Percentiles rank a stretch among this genome's conserved stretches.
Conservation (phyloP, 1,140 invertebrate genomes). For the Phenacoccus solenopsis region DNA sequence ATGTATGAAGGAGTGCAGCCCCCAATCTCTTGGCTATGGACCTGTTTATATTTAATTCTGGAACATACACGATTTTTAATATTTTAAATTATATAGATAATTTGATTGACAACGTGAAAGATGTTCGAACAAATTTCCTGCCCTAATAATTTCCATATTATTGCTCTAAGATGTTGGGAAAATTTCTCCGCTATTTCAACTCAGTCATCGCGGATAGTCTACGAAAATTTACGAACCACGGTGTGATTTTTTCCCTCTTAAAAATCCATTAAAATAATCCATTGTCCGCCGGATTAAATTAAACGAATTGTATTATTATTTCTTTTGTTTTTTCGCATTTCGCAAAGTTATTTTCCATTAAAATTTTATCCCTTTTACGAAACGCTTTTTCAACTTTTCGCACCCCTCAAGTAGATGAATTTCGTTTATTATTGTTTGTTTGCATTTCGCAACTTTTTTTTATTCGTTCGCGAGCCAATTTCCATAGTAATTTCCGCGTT, state of each 20-base stretch:
- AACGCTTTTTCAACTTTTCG: not conserved
- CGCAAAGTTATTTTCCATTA: not conserved
- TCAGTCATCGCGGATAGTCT: no score
- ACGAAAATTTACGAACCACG: not conserved
- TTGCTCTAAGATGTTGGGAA: no score
- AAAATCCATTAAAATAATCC: constrained; percentile 3
- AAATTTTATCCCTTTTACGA: not conserved
- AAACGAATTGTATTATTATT: constrained; percentile 3
- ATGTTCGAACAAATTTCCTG: no score
- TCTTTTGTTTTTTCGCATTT: not conserved
- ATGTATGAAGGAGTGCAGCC: no score
- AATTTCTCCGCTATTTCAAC: no score
- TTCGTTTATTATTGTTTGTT: not conserved
- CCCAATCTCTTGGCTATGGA: no score
- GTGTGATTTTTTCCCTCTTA: not conserved
- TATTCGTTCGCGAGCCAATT: not conserved
- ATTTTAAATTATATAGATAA: no score
- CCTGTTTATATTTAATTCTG: no score
- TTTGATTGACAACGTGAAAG: no score
- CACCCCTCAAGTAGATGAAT: not conserved
- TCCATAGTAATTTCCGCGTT: not conserved
- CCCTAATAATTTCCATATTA: no score
- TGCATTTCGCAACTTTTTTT: not conserved
- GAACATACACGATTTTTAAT: no score
- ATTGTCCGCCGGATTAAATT: not conserved